phyloP scores from a whole-genome alignment of 2,888 invertebrate genomes.

The Bimastos eiseni region DNA sequence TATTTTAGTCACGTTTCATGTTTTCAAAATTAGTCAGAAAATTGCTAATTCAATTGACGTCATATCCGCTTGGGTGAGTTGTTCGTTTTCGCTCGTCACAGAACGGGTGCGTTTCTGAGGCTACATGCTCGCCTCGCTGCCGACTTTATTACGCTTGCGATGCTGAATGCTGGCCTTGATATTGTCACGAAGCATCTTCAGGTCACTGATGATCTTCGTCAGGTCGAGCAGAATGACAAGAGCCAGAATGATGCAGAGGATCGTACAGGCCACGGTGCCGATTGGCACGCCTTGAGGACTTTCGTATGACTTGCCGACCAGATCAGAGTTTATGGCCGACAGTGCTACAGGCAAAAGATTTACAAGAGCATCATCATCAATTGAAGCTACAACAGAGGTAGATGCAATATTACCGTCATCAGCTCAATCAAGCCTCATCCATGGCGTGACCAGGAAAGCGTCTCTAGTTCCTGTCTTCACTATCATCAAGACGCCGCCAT shows the following conservation, averaged over 20 bases:
- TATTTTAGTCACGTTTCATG: not conserved
- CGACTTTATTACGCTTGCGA: not conserved
- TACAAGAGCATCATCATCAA: not conserved
- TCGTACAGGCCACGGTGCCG: slow-evolving; percentile 41
- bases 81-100: not conserved
- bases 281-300: slow-evolving; percentile 37
- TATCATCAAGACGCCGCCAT: not conserved
- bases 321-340: slow-evolving; percentile 38
- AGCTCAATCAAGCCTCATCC: too few species aligned
- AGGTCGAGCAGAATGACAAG: slow-evolving; percentile 43
- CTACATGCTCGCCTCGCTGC: not conserved
- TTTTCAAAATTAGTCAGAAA: not conserved
- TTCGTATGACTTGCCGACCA: slow-evolving; percentile 41
- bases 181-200: slow-evolving; percentile 39
- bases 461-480: not conserved
- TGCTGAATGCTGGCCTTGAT: not conserved
- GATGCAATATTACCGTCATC: not conserved
- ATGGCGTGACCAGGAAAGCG: too few species aligned
- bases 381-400: not conserved
- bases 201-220: slow-evolving; percentile 42
- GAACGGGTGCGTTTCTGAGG: not conserved
- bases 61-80: not conserved
- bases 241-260: slow-evolving; percentile 37
- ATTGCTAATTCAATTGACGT: too few species aligned
- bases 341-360: slow-evolving; percentile 33